Evolutionary conservation across 2,888 invertebrate genomes (phyloP), one percentile per base, ranked within the genome.

Genomic region (Perizoma affinitatum): DNA sequence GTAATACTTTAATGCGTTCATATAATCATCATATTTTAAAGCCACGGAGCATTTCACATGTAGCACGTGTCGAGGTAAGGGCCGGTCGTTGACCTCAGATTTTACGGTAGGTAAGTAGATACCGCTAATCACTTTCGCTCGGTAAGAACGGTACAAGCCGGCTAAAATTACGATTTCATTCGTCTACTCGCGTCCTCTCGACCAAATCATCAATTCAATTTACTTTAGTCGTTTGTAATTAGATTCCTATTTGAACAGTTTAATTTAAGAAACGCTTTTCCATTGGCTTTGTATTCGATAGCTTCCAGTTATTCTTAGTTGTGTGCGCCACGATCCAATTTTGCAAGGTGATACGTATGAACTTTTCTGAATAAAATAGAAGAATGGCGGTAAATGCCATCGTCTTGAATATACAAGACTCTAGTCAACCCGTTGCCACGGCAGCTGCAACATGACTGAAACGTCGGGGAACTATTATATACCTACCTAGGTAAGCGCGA

Each of bases 91-190:
- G 88, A 87, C 87, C 88, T 74, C 73, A 71, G 75, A 75, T 79
- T 79, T 83, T 75, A 79, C 71, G 75, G 73, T 69, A 72, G 70
- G 62, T 69, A 72, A 70, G 62, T 57, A 61, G 62, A 61, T 80
- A 82, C 85, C 80, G 84, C 83, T 88, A 87, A 86, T 85, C 83
- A 86, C 83, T 86, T 88, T 87, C 78, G 80, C 84, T 78, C 73
- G 75, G 78, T 75, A 76, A 73, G 68, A 75, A 72, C 73, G 67
- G 60, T 69, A 70, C 77, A 80, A 78, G 78, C 76, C 72, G 76
- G 73, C 73, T 69, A 64, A 64, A 75, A 72, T 71, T 68, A 67
- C 66, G 56, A 68, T 67, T 57, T 58, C 59, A 68, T 68, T 66
- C 69, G 70, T 68, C 54, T 62, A 54, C 62, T 61, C 60, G 58